A percentile compares a stretch with the other conserved stretches of the same genome.
phyloP scores from a whole-genome alignment of 2,888 invertebrate species.

The Tuberolachnus salignus region DNA sequence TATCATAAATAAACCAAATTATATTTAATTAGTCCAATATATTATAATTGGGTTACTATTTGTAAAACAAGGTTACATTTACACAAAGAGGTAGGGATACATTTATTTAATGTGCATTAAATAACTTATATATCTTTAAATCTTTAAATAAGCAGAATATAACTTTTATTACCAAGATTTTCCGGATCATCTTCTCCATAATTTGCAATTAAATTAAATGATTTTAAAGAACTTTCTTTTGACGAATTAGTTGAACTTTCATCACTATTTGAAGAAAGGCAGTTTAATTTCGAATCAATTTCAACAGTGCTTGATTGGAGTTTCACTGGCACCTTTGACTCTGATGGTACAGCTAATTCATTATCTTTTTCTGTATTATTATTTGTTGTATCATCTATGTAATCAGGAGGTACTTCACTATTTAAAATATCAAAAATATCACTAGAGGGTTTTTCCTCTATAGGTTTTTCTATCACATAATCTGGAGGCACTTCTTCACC shows the following conservation, averaged over 20 bases:
- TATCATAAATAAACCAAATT: too few relatives aligned
- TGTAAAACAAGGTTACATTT: too few relatives aligned
- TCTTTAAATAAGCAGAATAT: neutral
- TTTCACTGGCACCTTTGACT: neutral
- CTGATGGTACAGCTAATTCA: constrained; percentile 31
- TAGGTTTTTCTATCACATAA: constrained; percentile 59
- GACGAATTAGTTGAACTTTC: constrained; percentile 1
- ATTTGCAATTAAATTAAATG: constrained; percentile 58
- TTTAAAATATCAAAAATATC: constrained; percentile 48
- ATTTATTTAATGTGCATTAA: too few relatives aligned
- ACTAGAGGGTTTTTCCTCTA: constrained; percentile 6
- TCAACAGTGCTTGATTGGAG: constrained; percentile 23
- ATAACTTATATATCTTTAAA: too few relatives aligned
- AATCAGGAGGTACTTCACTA: constrained; percentile 46
- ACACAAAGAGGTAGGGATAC: too few relatives aligned
- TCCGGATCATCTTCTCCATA: constrained; percentile 65
- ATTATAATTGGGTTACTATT: too few relatives aligned
- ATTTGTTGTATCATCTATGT: constrained; percentile 9
- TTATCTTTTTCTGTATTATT: constrained; percentile 26
- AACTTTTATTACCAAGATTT: constrained; percentile 13
- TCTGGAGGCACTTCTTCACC: constrained; percentile 63
- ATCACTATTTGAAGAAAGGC: neutral
- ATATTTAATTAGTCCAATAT: too few relatives aligned
- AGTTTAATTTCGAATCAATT: constrained; percentile 6
- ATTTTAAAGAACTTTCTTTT: constrained; percentile 45